A percentile compares a stretch with the other conserved stretches of the same genome.
Conservation (phyloP, 1,140 invertebrate genomes). For the Doryteuthis pealeii region DNA sequence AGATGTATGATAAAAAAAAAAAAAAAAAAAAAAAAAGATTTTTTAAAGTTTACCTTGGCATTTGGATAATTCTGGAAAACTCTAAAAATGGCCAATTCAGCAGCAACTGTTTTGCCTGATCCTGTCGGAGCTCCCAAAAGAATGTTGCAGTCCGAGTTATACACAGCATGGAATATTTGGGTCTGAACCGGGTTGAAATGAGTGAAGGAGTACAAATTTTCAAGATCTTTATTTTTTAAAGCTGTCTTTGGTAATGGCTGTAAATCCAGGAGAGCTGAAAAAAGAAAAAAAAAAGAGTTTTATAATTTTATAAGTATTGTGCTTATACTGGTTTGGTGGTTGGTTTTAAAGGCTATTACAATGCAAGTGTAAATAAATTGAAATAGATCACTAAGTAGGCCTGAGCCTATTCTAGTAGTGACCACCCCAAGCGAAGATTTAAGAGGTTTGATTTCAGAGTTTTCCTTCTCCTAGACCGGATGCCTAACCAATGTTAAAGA, state of each 20-base stretch:
- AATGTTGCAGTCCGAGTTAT: constrained; percentile 93
- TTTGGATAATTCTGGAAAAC: constrained; percentile 83
- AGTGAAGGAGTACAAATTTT: constrained; percentile 85
- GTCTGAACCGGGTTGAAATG: constrained; percentile 99
- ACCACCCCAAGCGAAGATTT: too few species aligned
- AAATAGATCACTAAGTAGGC: too few species aligned
- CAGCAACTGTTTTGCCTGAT: constrained; percentile 97
- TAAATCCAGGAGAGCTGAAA: constrained; percentile 81
- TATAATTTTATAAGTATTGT: too few species aligned
- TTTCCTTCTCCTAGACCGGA: too few species aligned
- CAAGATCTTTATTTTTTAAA: constrained; percentile 75
- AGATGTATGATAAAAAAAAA: too few species aligned
- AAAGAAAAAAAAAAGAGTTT: constrained; percentile 10
- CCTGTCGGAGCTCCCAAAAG: constrained; percentile 96
- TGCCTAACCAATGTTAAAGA: too few species aligned
- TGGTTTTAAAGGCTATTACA: too few species aligned
- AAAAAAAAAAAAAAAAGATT: constrained; percentile 12
- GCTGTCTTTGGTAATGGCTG: constrained; percentile 85
- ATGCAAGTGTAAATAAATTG: too few species aligned
- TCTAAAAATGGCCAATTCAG: constrained; percentile 96
- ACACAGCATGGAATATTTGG: constrained; percentile 95
- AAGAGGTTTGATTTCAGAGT: too few species aligned
- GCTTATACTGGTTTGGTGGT: too few species aligned
- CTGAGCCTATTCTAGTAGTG: too few species aligned
- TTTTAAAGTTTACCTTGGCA: constrained; percentile 73